phyloP scores from a whole-genome alignment of 92 coral and sea anemone species.

The Phymanthus crucifer region DNA sequence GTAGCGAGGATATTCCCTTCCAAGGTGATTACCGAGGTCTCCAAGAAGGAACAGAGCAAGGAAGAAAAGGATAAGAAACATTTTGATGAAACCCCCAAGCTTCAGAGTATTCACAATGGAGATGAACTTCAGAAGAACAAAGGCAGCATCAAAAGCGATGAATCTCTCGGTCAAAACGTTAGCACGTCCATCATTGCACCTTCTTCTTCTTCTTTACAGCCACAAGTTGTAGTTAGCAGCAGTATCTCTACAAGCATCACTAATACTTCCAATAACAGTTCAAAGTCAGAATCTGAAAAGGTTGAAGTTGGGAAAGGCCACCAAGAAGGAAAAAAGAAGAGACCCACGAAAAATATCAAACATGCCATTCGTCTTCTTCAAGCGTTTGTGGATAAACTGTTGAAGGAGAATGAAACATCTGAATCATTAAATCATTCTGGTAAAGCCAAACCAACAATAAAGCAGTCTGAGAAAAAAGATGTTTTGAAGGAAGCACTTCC shows the following conservation, averaged over 20 bases:
- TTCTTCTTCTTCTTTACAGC: background rate
- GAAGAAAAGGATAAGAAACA: background rate
- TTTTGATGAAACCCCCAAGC: background rate
- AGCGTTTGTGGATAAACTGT: conserved; percentile 32
- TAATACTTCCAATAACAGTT: background rate
- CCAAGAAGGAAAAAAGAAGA: background rate
- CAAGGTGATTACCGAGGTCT: background rate
- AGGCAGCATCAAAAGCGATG: background rate
- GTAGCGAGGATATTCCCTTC: conserved; percentile 23
- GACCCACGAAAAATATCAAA: conserved; percentile 3
- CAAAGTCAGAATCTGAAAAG: background rate
- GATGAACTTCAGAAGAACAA: background rate
- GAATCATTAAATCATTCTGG: background rate
- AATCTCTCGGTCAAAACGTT: background rate
- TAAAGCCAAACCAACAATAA: background rate
- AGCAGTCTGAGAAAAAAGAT: conserved; percentile 21
- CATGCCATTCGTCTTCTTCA: conserved; percentile 19
- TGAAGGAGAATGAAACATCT: conserved; percentile 22
- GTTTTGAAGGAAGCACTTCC: conserved; percentile 11
- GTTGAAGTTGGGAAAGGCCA: background rate
- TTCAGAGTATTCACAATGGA: background rate
- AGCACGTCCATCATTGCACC: background rate
- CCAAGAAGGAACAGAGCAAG: background rate
- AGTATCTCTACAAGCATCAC: background rate
- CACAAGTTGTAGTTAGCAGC: background rate